These are phyloP conservation scores for Lottia gigantea DNA, from an alignment of 2,888 invertebrate species.

Conservation along the genomic window DNA sequence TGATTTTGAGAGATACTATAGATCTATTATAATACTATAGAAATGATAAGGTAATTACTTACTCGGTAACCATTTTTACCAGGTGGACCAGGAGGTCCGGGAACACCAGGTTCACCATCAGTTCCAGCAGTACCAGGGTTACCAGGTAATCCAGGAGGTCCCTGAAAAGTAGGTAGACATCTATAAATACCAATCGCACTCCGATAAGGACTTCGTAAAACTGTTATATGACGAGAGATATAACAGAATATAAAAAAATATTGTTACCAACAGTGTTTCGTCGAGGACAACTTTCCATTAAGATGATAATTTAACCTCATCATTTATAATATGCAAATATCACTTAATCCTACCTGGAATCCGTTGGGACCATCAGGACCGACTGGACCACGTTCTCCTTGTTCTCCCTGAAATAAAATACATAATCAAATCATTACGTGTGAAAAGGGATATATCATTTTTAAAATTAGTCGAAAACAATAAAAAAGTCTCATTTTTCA, in stretches of 20 bases:
- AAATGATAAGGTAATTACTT: constrained; percentile 14
- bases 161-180: constrained; percentile 40
- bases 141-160: constrained; percentile 69
- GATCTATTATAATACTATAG: too few species aligned
- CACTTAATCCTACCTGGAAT: constrained; percentile 39
- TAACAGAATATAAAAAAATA: too few species aligned
- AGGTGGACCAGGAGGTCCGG: constrained; percentile 51
- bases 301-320: neutral
- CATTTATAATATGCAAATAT: constrained; percentile 8
- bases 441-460: too few species aligned
- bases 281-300: too few species aligned
- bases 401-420: constrained; percentile 42
- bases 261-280: neutral
- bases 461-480: too few species aligned
- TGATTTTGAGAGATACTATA: too few species aligned
- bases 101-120: constrained; percentile 58
- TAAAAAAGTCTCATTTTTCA: too few species aligned
- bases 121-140: constrained; percentile 68
- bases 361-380: constrained; percentile 45
- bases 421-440: too few species aligned
- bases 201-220: too few species aligned
- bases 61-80: constrained; percentile 49
- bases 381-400: constrained; percentile 48
- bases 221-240: too few species aligned
- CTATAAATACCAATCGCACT: too few species aligned